phyloP scores from a whole-genome alignment of 2,888 invertebrate genomes.

The Smittia aterrima region DNA sequence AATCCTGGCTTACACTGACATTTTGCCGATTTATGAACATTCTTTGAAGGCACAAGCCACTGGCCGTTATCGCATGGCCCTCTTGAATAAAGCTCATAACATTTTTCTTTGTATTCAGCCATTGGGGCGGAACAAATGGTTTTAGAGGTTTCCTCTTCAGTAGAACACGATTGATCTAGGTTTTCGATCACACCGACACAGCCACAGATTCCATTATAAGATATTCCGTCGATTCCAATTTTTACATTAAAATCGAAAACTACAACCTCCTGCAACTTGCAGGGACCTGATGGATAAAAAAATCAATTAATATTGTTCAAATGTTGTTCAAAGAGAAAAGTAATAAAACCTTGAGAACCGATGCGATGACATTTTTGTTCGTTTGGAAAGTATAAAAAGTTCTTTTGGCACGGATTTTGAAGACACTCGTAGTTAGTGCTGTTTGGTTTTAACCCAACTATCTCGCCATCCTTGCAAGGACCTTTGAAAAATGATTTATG shows the following conservation, averaged over 20 bases:
- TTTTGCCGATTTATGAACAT: constrained; percentile 51
- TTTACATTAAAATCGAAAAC: constrained; percentile 77
- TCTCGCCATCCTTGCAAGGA: constrained; percentile 68
- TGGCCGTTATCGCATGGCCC: constrained; percentile 74
- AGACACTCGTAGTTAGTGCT: constrained; percentile 61
- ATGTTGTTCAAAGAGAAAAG: too few species aligned
- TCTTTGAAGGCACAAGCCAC: constrained; percentile 63
- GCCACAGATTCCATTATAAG: constrained; percentile 78
- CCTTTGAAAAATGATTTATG: constrained; percentile 60
- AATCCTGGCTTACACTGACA: constrained; percentile 74
- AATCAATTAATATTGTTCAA: too few species aligned
- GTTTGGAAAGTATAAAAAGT: constrained; percentile 72
- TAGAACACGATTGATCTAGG: constrained; percentile 51
- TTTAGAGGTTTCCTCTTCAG: constrained; percentile 45
- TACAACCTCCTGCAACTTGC: constrained; percentile 68
- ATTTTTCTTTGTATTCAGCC: constrained; percentile 66
- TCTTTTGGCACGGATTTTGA: constrained; percentile 70
- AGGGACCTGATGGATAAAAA: too few species aligned
- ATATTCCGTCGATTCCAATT: constrained; percentile 75
- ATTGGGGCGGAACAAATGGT: constrained; percentile 60
- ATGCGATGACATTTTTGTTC: constrained; percentile 74
- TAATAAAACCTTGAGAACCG: constrained; percentile 70
- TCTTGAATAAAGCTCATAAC: constrained; percentile 72
- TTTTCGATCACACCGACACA: constrained; percentile 59
- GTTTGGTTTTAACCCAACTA: constrained; percentile 50